These are phyloP conservation scores for Sphaeridia pumilis DNA, from an alignment of 2,888 invertebrate species.

Conservation along the genomic window DNA sequence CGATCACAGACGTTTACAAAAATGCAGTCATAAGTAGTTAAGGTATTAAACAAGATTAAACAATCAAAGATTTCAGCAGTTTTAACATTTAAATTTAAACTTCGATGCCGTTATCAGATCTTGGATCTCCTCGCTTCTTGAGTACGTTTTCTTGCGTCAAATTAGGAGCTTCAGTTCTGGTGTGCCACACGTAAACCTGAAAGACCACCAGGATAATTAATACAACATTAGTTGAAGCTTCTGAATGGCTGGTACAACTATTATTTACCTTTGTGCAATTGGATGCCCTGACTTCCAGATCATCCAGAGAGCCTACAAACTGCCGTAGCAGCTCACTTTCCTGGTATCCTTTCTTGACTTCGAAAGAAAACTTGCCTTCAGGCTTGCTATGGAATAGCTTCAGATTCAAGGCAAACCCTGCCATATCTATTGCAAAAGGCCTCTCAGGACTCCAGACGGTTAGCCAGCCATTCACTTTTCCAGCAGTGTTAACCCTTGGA, in stretches of 20 bases:
- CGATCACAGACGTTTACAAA: too few relatives aligned
- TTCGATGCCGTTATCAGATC: slow-evolving; percentile 51
- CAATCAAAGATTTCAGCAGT: too few relatives aligned
- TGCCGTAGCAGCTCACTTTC: slow-evolving; percentile 31
- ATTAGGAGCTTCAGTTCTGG: slow-evolving; percentile 79
- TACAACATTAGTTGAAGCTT: slow-evolving; percentile 6
- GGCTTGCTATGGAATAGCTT: slow-evolving; percentile 58
- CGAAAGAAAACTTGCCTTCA: slow-evolving; percentile 66
- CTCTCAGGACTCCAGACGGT: slow-evolving; percentile 62
- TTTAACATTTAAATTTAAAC: slow-evolving; percentile 39
- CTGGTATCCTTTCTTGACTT: slow-evolving; percentile 77
- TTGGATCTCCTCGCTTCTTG: slow-evolving; percentile 41
- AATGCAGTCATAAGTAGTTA: too few relatives aligned
- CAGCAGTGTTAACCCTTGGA: slow-evolving; percentile 57
- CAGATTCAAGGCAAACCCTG: slow-evolving; percentile 81
- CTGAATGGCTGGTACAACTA: not conserved
- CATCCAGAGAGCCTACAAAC: slow-evolving; percentile 42
- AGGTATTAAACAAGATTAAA: too few relatives aligned
- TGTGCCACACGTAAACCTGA: slow-evolving; percentile 95
- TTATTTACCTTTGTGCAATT: slow-evolving; percentile 62
- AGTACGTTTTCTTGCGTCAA: slow-evolving; percentile 56
- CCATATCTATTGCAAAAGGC: slow-evolving; percentile 96
- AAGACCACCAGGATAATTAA: slow-evolving; percentile 13
- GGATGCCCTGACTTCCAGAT: slow-evolving; percentile 82
- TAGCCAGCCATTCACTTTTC: slow-evolving; percentile 41